Conservation (phyloP, 53 echinoderm and acorn worm species). For the Holothuria leucospilota region DNA sequence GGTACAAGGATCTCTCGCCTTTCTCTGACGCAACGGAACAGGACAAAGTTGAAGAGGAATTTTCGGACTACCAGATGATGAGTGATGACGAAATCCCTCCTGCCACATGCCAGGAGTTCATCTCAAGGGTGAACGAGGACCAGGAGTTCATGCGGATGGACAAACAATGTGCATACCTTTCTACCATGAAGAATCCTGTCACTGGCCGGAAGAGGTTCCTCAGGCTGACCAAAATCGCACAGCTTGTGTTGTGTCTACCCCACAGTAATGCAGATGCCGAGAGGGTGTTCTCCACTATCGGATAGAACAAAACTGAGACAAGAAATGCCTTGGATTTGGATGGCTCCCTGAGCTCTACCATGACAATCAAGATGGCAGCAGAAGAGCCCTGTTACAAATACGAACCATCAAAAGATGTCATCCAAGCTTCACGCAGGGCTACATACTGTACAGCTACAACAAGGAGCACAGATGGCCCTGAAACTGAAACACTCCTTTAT, state of each 20-base stretch:
- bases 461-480: not conserved
- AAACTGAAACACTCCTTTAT: not conserved
- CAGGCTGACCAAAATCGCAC: not conserved
- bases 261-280: slow-evolving; percentile 28
- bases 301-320: slow-evolving; percentile 12
- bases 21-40: not conserved
- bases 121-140: not conserved
- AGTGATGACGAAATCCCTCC: not conserved
- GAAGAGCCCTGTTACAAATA: slow-evolving; percentile 13
- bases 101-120: not conserved
- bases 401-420: slow-evolving; percentile 6
- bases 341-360: slow-evolving; percentile 10
- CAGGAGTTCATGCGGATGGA: slow-evolving; percentile 5
- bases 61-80: not conserved
- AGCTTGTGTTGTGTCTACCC: not conserved
- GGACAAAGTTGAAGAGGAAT: not conserved
- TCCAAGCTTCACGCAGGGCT: not conserved
- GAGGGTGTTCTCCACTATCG: slow-evolving; percentile 14
- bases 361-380: slow-evolving; percentile 21
- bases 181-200: not conserved
- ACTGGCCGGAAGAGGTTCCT: slow-evolving; percentile 4
- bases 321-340: slow-evolving; percentile 14
- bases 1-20: not conserved
- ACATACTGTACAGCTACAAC: not conserved
- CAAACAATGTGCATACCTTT: slow-evolving; percentile 1